These are phyloP conservation scores for Lonchura striata DNA, from an alignment of 2,113 vertebrate species.

Conservation along the genomic window DNA sequence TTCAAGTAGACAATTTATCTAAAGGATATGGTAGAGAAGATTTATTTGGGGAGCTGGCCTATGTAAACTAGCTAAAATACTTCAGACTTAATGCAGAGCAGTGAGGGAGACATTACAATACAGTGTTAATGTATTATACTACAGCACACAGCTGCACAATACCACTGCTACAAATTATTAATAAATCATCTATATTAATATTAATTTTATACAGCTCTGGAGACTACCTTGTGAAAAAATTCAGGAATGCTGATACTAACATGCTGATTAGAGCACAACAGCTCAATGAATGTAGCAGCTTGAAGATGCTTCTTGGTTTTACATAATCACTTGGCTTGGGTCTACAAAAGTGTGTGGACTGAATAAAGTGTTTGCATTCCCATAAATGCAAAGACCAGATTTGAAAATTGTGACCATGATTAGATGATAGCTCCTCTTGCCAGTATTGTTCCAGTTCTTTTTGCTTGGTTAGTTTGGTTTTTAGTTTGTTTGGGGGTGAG, in stretches of 20 bases:
- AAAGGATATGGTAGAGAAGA: not conserved
- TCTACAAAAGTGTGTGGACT: not conserved
- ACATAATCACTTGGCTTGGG: not conserved
- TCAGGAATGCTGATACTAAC: not conserved
- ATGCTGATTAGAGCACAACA: not conserved
- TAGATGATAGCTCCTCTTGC: not conserved
- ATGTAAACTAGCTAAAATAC: not conserved
- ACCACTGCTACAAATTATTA: not conserved
- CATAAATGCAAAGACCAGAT: not conserved
- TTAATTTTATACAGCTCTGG: not conserved
- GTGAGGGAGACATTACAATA: not conserved
- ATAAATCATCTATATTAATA: not conserved
- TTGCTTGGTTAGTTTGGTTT: not conserved
- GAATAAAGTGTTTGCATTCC: not conserved
- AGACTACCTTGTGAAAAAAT: not conserved
- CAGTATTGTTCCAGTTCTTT: not conserved
- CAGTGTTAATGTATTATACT: accelerated
- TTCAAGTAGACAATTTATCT: not conserved
- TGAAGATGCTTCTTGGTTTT: not conserved
- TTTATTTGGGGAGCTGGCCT: not conserved
- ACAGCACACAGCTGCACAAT: not conserved
- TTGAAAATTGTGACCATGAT: not conserved
- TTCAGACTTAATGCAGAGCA: not conserved
- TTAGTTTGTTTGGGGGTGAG: not conserved
- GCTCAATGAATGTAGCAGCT: not conserved